Conservation (phyloP, 2,113 vertebrate species). For the Chelonoidis abingdonii region DNA sequence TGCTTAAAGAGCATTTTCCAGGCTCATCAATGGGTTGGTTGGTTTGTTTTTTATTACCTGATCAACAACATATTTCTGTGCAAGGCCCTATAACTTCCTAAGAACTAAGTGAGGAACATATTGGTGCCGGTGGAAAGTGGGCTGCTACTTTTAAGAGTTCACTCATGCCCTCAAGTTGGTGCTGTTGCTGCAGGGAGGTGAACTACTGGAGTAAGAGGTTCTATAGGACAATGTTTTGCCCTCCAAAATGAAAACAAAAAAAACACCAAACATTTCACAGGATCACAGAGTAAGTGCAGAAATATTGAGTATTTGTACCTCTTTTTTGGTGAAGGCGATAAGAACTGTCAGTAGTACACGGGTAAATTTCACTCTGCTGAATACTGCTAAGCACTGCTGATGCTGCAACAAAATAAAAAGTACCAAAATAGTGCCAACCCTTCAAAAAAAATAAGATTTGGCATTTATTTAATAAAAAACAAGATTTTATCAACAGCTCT, state of each 20-base stretch:
- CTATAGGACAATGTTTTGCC: neutral
- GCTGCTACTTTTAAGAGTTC: neutral
- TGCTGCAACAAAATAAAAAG: slow-evolving; percentile 80
- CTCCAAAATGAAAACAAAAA: neutral
- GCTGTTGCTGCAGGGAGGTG: neutral
- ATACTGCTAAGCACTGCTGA: slow-evolving; percentile 93
- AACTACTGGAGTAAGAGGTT: neutral
- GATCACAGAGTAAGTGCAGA: neutral
- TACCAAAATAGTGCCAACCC: neutral
- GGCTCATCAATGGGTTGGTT: neutral
- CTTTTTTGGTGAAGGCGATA: slow-evolving; percentile 95
- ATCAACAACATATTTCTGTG: neutral
- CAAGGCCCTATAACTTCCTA: neutral
- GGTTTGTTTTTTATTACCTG: neutral
- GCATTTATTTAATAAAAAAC: neutral
- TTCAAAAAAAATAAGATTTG: neutral
- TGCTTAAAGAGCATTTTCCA: neutral
- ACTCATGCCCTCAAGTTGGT: neutral
- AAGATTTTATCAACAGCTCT: neutral
- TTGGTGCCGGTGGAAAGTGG: accelerated
- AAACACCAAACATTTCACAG: neutral
- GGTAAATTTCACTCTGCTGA: slow-evolving; percentile 95
- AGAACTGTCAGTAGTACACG: slow-evolving; percentile 90
- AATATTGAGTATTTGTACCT: slow-evolving; percentile 78
- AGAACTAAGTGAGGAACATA: neutral